Conservation (phyloP, 2,797 vertebrate species). For the Cephalopachus bancanus region DNA sequence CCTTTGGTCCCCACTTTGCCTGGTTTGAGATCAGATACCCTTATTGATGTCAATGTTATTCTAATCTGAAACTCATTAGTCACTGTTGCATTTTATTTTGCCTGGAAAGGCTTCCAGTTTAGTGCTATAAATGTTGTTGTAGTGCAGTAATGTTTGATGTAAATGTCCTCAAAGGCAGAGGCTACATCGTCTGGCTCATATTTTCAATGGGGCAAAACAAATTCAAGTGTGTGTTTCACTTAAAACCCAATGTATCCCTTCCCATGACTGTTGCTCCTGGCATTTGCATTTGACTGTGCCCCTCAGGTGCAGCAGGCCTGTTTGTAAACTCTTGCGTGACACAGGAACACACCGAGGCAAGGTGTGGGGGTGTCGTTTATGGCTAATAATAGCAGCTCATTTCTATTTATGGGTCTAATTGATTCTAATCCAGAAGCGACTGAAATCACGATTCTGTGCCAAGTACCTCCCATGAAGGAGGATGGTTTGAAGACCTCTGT, state of each 20-base stretch:
- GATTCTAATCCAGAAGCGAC: constrained; percentile 50
- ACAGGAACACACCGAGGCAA: background rate
- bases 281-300: background rate
- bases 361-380: background rate
- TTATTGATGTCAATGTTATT: background rate
- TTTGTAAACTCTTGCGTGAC: background rate
- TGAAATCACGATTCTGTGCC: constrained; percentile 55
- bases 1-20: too few species aligned
- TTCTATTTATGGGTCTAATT: constrained; percentile 71
- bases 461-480: constrained; percentile 58
- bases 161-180: constrained; percentile 15
- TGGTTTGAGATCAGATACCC: too few species aligned
- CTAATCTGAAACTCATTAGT: background rate
- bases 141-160: background rate
- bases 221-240: background rate
- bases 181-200: background rate
- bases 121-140: background rate
- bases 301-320: background rate
- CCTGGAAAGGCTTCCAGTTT: constrained; percentile 28
- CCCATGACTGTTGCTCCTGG: background rate
- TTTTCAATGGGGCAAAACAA: constrained; percentile 39
- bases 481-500: constrained; percentile 71
- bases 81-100: background rate
- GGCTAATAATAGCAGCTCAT: constrained; percentile 39
- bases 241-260: background rate